Evolutionary conservation across 2,888 invertebrate genomes (phyloP).

Genomic region (Hirudinaria manillensis): DNA sequence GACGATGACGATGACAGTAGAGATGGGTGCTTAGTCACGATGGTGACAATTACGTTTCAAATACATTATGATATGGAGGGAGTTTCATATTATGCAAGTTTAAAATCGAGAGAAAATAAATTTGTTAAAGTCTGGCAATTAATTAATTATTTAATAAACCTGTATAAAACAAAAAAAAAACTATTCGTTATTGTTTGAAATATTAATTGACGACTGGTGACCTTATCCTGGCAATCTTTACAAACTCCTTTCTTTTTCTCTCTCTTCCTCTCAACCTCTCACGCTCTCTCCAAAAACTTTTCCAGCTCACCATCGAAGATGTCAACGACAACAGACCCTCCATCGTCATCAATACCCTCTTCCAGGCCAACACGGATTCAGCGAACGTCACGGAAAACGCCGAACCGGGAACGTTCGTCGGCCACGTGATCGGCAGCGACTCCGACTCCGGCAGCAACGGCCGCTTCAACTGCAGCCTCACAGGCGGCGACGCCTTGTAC

Average conservation of each 20-base stretch:
- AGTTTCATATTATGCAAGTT: too few relatives aligned
- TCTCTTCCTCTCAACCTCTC: too few relatives aligned
- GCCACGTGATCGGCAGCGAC: conserved; percentile 47
- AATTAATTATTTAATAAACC: too few relatives aligned
- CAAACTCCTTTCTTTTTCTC: too few relatives aligned
- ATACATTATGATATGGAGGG: too few relatives aligned
- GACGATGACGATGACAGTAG: conserved; percentile 14
- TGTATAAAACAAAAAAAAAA: too few relatives aligned
- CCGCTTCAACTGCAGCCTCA: conserved; percentile 45
- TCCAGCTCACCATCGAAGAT: conserved; percentile 33
- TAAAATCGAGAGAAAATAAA: too few relatives aligned
- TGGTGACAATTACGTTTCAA: too few relatives aligned
- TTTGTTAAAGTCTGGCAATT: too few relatives aligned
- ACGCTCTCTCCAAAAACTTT: neutral
- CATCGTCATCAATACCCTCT: conserved; percentile 37
- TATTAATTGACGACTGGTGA: too few relatives aligned
- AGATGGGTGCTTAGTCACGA: neutral
- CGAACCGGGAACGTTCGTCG: conserved; percentile 46
- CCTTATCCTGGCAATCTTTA: too few relatives aligned
- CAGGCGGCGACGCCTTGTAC: conserved; percentile 15
- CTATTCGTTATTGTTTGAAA: too few relatives aligned
- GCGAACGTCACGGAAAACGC: conserved; percentile 45
- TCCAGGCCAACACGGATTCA: conserved; percentile 28
- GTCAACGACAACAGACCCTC: conserved; percentile 38
- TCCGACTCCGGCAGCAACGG: conserved; percentile 48